These are phyloP conservation scores for Chelidonichthys spinosus DNA, from an alignment of 2,797 vertebrate genomes.

Conservation along the genomic window DNA sequence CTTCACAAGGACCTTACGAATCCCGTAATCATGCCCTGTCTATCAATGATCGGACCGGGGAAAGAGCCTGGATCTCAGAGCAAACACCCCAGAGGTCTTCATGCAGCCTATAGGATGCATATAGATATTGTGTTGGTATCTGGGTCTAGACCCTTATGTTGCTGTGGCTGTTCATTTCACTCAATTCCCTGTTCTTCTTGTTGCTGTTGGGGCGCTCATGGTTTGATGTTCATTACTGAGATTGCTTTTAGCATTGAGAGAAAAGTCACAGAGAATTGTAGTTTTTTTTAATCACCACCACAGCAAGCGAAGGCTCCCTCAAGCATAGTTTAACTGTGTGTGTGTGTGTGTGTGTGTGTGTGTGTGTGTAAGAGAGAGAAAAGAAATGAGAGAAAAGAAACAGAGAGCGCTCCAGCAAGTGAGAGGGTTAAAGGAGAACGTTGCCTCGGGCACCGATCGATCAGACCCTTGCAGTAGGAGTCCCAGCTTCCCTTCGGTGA, in stretches of 20 bases:
- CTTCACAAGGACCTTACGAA: slow-evolving; percentile 44
- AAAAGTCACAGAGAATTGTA: slow-evolving; percentile 53
- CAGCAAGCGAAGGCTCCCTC: slow-evolving; percentile 60
- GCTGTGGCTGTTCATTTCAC: slow-evolving; percentile 24
- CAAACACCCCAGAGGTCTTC: slow-evolving; percentile 40
- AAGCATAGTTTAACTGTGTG: slow-evolving; percentile 62
- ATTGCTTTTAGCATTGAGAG: slow-evolving; percentile 41
- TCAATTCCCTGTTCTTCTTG: slow-evolving; percentile 5
- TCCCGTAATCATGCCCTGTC: slow-evolving; percentile 28
- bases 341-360: slow-evolving; percentile 35
- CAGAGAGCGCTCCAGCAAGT: slow-evolving; percentile 42
- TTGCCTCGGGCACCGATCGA: slow-evolving; percentile 81
- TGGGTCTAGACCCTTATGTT: slow-evolving; percentile 60
- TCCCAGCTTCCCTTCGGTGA: slow-evolving; percentile 81
- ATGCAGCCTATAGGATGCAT: slow-evolving; percentile 31
- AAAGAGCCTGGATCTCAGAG: slow-evolving; percentile 11
- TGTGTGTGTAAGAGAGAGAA: slow-evolving; percentile 30
- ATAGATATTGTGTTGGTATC: slow-evolving; percentile 27
- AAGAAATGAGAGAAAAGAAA: slow-evolving; percentile 54
- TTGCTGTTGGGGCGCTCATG: slow-evolving; percentile 36
- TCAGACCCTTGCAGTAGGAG: slow-evolving; percentile 80
- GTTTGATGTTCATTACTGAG: slow-evolving; percentile 60
- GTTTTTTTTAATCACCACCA: slow-evolving; percentile 78
- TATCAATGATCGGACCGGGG: slow-evolving; percentile 5
- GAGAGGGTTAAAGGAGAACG: slow-evolving; percentile 69